Evolutionary conservation across 1,140 invertebrate genomes (phyloP).

Genomic region (Scaptomyza graminum): DNA sequence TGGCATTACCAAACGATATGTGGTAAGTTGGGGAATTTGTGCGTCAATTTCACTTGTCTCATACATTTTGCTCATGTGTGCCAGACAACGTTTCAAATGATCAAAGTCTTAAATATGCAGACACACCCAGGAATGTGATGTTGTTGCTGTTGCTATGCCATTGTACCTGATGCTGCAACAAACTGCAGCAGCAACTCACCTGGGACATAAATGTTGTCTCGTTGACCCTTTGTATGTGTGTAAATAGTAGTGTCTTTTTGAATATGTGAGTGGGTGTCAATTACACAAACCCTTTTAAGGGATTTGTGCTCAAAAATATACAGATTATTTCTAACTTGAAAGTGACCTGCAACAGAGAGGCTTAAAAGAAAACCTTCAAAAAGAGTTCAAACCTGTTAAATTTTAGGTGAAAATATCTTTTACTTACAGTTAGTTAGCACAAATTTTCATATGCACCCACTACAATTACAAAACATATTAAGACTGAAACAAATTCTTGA

Average conservation of each 20-base stretch:
- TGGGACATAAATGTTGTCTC: constrained; percentile 7
- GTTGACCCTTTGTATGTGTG: constrained; percentile 16
- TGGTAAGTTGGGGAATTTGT: neutral
- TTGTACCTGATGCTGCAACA: constrained; percentile 27
- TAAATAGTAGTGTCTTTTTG: constrained; percentile 5
- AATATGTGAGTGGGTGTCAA: constrained; percentile 47
- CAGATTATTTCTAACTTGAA: constrained; percentile 1
- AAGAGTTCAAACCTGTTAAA: too few relatives aligned
- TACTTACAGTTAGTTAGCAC: neutral
- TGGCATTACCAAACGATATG: constrained; percentile 39
- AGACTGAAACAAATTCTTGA: neutral
- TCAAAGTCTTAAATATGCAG: constrained; percentile 81
- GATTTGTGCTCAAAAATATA: constrained; percentile 19
- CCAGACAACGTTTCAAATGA: constrained; percentile 55
- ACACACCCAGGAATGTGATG: constrained; percentile 66
- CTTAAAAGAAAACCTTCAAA: neutral
- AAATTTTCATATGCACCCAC: neutral
- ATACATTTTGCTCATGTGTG: constrained; percentile 40
- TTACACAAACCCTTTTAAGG: constrained; percentile 50
- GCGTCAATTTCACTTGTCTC: constrained; percentile 18
- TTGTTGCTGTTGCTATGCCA: constrained; percentile 12
- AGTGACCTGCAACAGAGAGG: neutral
- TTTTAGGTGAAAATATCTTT: too few relatives aligned
- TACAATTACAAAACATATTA: constrained; percentile 11
- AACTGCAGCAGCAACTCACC: constrained; percentile 5